These are phyloP conservation scores for Xiphydria camelus DNA, from an alignment of 2,888 invertebrate genomes.

Conservation along the genomic window DNA sequence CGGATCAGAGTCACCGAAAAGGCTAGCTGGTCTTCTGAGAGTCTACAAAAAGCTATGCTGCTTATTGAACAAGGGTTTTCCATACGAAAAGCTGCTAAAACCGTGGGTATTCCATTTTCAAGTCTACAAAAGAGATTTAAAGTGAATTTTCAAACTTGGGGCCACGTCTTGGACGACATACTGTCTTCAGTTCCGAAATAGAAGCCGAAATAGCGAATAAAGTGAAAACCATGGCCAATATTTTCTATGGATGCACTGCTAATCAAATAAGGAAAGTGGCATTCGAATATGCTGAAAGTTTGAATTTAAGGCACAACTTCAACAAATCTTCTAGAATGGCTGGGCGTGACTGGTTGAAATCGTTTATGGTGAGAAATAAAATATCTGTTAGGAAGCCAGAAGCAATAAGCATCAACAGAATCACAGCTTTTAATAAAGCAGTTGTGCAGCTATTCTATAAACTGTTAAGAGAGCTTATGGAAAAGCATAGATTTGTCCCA, in stretches of 20 bases:
- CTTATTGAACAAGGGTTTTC: conserved; percentile 16
- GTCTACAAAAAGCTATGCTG: too few relatives aligned
- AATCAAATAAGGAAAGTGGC: conserved; percentile 18
- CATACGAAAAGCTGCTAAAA: conserved; percentile 19
- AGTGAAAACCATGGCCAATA: conserved; percentile 19
- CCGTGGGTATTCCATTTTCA: conserved; percentile 18
- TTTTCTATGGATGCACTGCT: conserved; percentile 22
- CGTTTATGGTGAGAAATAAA: conserved; percentile 28
- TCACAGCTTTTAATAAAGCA: conserved; percentile 34
- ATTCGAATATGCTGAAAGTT: conserved; percentile 23
- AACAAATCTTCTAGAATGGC: conserved; percentile 7
- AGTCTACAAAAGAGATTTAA: conserved; percentile 21
- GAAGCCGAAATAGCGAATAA: conserved; percentile 17
- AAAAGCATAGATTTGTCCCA: conserved; percentile 28
- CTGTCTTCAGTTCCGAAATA: conserved; percentile 18
- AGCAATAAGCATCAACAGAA: conserved; percentile 37
- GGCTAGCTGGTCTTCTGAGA: too few relatives aligned
- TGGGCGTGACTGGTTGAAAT: conserved; percentile 7
- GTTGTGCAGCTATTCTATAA: conserved; percentile 33
- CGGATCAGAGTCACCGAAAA: too few relatives aligned
- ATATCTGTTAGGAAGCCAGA: conserved; percentile 36
- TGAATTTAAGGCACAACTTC: conserved; percentile 10
- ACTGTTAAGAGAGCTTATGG: conserved; percentile 29
- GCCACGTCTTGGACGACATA: conserved; percentile 18
- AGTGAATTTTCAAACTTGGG: conserved; percentile 3